phyloP scores from a whole-genome alignment of 2,888 invertebrate genomes.

The Tridacna crocea region DNA sequence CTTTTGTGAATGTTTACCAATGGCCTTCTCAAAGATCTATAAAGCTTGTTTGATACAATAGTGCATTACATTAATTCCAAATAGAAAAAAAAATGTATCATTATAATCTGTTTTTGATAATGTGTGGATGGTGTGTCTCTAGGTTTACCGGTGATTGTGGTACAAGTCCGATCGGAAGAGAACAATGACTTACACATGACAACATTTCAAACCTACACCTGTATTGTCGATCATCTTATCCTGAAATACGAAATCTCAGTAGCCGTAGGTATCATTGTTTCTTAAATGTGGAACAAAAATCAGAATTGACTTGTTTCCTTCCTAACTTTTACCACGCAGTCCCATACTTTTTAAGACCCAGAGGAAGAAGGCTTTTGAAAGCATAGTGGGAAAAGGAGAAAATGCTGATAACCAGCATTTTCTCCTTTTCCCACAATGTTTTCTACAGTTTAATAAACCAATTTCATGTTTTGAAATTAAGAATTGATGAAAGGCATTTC shows the following conservation, averaged over 20 bases:
- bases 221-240: conserved; percentile 62
- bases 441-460: too few species aligned
- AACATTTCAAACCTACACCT: conserved; percentile 56
- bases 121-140: neutral
- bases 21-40: too few species aligned
- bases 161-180: conserved; percentile 11
- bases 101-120: neutral
- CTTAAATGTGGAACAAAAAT: neutral
- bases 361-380: too few species aligned
- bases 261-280: conserved; percentile 50
- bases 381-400: neutral
- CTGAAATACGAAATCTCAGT: conserved; percentile 56
- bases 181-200: conserved; percentile 32
- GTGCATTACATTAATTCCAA: too few species aligned
- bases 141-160: conserved; percentile 26
- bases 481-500: too few species aligned
- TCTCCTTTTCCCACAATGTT: neutral
- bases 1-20: too few species aligned
- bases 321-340: too few species aligned
- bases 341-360: too few species aligned
- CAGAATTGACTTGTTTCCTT: too few species aligned
- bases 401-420: neutral
- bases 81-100: neutral
- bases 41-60: too few species aligned
- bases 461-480: too few species aligned